Conservation (phyloP, 2,888 invertebrate genomes). For the Cheilosia pagana region DNA sequence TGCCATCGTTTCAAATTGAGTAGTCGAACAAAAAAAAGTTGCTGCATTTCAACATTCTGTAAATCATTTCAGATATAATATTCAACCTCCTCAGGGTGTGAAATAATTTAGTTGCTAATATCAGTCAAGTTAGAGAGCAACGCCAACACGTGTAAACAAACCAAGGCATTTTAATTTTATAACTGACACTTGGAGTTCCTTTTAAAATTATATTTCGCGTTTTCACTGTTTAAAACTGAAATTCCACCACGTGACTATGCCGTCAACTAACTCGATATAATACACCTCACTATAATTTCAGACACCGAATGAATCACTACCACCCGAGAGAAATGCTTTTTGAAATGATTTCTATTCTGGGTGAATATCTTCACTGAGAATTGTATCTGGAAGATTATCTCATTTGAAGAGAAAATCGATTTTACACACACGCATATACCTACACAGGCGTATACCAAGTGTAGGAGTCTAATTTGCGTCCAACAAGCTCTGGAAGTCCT, state of each 20-base stretch:
- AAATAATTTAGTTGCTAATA: neutral
- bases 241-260: constrained; percentile 6
- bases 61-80: neutral
- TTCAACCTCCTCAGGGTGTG: neutral
- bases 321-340: neutral
- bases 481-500: neutral
- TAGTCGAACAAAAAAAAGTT: too few species aligned
- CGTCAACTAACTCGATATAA: constrained; percentile 3
- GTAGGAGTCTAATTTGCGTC: neutral
- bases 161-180: neutral
- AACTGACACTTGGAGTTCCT: neutral
- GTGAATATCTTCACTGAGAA: neutral
- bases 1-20: too few species aligned
- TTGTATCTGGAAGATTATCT: constrained; percentile 12
- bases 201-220: neutral
- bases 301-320: constrained; percentile 40
- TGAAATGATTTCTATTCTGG: constrained; percentile 2
- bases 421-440: neutral
- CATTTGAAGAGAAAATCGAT: constrained; percentile 40
- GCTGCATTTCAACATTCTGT: neutral
- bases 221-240: neutral
- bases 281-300: neutral
- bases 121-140: constrained; percentile 39
- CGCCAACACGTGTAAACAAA: constrained; percentile 4
- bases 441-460: neutral